Percentiles rank a stretch among this genome's conserved stretches.
These are phyloP conservation scores for Crotalus helleri DNA, from an alignment of 2,113 vertebrate genomes.

Conservation along the genomic window DNA sequence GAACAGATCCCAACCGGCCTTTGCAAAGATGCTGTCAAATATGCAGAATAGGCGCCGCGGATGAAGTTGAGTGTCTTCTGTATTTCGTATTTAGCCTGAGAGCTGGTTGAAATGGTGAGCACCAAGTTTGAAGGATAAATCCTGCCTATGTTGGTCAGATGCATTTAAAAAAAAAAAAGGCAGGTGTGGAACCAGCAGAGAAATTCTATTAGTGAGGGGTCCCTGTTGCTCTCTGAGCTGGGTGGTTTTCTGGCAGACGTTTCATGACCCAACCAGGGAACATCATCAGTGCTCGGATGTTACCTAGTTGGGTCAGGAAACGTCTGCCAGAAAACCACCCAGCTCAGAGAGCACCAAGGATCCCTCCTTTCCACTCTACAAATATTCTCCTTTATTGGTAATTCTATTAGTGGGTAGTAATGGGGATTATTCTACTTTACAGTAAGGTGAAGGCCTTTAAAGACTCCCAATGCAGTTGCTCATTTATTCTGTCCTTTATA, in stretches of 20 bases:
- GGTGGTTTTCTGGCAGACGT: background rate
- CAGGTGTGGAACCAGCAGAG: background rate
- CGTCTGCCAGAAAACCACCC: background rate
- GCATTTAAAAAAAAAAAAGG: background rate
- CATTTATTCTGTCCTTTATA: background rate
- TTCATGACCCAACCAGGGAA: background rate
- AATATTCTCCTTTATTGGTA: background rate
- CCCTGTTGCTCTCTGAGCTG: background rate
- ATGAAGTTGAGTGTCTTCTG: background rate
- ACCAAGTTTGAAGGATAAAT: background rate
- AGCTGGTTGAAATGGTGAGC: background rate
- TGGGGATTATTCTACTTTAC: background rate
- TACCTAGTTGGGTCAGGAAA: background rate
- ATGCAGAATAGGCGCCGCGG: background rate
- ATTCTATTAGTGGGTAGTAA: background rate
- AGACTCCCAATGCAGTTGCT: background rate
- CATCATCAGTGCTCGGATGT: background rate
- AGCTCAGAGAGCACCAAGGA: background rate
- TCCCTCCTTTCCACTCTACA: background rate
- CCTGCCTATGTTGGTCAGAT: background rate
- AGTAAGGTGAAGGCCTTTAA: background rate
- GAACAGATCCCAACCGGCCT: background rate
- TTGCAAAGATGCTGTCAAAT: background rate
- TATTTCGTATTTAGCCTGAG: background rate
- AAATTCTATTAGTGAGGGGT: background rate